Evolutionary conservation across 2,113 vertebrate species (phyloP).

Genomic region (Elephantulus edwardii): DNA sequence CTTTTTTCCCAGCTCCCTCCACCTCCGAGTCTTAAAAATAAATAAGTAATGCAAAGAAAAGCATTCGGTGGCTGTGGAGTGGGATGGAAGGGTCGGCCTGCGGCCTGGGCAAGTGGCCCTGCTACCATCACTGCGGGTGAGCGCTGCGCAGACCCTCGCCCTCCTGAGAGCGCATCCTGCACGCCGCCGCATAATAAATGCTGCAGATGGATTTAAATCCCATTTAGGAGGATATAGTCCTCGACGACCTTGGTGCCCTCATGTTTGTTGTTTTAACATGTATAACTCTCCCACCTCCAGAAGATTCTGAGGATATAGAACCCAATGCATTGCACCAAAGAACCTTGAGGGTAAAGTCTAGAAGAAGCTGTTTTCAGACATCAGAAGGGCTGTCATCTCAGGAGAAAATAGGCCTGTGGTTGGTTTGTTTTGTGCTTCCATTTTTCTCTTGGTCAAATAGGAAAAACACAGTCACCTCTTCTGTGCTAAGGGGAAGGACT

Average conservation of each 20-base stretch:
- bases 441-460: background rate
- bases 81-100: too few relatives aligned
- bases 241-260: too few relatives aligned
- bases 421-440: background rate
- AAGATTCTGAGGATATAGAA: background rate
- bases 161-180: rapidly evolving
- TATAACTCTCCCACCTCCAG: background rate
- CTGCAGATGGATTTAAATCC: background rate
- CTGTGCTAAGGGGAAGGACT: background rate
- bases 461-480: background rate
- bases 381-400: too few relatives aligned
- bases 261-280: conserved; percentile 1
- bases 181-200: background rate
- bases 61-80: background rate
- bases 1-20: background rate
- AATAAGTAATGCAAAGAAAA: conserved; percentile 45
- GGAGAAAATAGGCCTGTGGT: background rate
- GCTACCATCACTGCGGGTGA: background rate
- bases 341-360: background rate
- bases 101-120: too few relatives aligned
- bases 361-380: background rate
- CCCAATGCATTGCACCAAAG: background rate
- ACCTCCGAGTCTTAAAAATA: conserved; percentile 26
- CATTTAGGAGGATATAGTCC: conserved; percentile 33
- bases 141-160: background rate